Evolutionary conservation across 1,140 invertebrate genomes (phyloP), one percentile per base, ranked within the genome.

Genomic region (Hyles vespertilio): DNA sequence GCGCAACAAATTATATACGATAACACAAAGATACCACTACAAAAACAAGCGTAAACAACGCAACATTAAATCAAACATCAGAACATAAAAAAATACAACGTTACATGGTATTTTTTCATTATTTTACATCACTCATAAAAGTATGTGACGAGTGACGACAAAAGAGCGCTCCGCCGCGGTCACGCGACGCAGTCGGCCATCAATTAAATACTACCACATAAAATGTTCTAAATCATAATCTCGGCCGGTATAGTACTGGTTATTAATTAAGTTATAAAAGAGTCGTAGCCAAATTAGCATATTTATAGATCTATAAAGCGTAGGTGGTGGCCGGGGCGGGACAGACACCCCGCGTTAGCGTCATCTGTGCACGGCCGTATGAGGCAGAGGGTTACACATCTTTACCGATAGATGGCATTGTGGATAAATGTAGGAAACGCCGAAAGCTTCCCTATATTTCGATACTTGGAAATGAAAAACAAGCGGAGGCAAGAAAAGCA

Each of bases 221-320:
- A 81, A 84, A 70, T 75, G 75, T 65, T 72, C 71, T 82, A 84
- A 87, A 84, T 84, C 83, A 76, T 84, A 83, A 80, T 77, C 73
- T 75, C 59, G 61, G 65, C 56, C 61, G 50, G 55, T 64, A 66
- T 61, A 67, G 67, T 70, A 77, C 73, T 74, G 77, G 80, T 87
- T 87, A 84, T 87, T 87, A 84, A 87, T 87, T 87, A 86, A 79
- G 81, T 84, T 84, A 85, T 87, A 86, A 87, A 87, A 84, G 79
- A 82, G 79, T 85, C 82, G 75, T 83, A 72, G 70, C 67, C 65
- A 70, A 79, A 87, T 87, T 84, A 84, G 74, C 84, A 84, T 85
- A 79, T 87, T 87, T 87, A 85, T 81, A 73, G 70, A 61, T 62
- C 66, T 66, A 69, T 74, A 71, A 77, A 74, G 22, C 56, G 51